A percentile compares a stretch with the other conserved stretches of the same genome.
phyloP scores from a whole-genome alignment of 2,113 vertebrate genomes.

The Seriola aureovittata region DNA sequence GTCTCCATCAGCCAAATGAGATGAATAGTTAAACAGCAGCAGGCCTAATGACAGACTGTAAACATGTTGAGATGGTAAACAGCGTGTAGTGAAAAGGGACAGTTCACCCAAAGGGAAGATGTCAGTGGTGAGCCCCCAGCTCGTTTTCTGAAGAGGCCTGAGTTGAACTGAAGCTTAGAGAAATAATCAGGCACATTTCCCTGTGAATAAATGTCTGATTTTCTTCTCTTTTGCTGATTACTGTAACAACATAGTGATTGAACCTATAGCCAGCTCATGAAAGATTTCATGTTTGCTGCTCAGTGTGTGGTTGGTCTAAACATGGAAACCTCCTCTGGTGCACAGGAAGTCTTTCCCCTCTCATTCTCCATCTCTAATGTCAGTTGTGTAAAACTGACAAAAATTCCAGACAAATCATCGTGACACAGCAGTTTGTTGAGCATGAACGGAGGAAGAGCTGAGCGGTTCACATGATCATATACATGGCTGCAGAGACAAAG shows the following conservation, averaged over 20 bases:
- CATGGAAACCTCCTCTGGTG: neutral
- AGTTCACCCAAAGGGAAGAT: slow-evolving; percentile 37
- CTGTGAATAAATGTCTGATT: slow-evolving; percentile 42
- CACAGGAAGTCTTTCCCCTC: neutral
- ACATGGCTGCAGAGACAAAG: no score
- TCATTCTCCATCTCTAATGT: neutral
- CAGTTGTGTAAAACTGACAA: neutral
- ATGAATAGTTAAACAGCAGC: slow-evolving; percentile 59
- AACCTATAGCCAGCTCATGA: neutral
- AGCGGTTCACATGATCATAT: no score
- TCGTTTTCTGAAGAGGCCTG: neutral
- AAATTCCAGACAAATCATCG: neutral
- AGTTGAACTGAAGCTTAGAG: slow-evolving; percentile 27
- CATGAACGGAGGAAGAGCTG: neutral
- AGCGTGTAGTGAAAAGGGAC: slow-evolving; percentile 37
- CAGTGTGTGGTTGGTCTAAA: neutral
- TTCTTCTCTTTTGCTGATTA: slow-evolving; percentile 18
- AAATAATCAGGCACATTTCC: slow-evolving; percentile 30
- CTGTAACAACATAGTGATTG: slow-evolving; percentile 1
- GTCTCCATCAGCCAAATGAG: slow-evolving; percentile 59
- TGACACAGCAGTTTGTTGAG: neutral
- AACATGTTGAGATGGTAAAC: slow-evolving; percentile 60
- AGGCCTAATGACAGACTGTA: slow-evolving; percentile 51
- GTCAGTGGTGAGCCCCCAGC: slow-evolving; percentile 27
- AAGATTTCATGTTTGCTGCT: neutral